Evolutionary conservation across 2,888 invertebrate genomes (phyloP).

Genomic region (Xiphydria camelus): DNA sequence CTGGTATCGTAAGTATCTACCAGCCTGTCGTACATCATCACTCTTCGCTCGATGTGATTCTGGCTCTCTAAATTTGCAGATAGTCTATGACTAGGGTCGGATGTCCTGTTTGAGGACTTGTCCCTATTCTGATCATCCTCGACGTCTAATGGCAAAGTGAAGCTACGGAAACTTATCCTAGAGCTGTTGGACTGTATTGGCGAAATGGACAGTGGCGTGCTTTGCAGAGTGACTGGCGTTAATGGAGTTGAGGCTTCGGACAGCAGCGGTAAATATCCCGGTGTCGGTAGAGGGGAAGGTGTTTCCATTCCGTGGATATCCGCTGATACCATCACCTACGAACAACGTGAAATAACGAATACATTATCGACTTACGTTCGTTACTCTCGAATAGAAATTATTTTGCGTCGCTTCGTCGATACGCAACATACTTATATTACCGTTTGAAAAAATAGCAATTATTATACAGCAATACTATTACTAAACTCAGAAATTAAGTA

Average conservation of each 20-base stretch:
- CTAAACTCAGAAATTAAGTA: too few species aligned
- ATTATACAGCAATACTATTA: too few species aligned
- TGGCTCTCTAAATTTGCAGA: slow-evolving; percentile 39
- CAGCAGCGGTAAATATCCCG: slow-evolving; percentile 51
- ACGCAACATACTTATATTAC: too few species aligned
- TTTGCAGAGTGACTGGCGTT: slow-evolving; percentile 48
- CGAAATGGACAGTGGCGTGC: slow-evolving; percentile 46
- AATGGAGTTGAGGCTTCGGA: slow-evolving; percentile 54
- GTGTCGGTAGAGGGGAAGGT: slow-evolving; percentile 52
- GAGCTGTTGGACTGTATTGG: slow-evolving; percentile 49
- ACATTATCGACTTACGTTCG: too few species aligned
- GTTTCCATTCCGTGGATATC: slow-evolving; percentile 56
- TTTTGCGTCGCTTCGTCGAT: too few species aligned
- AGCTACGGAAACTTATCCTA: slow-evolving; percentile 55
- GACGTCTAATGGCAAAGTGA: slow-evolving; percentile 49
- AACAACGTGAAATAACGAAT: slow-evolving; percentile 13
- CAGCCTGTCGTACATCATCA: slow-evolving; percentile 34
- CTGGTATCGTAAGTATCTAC: slow-evolving; percentile 26
- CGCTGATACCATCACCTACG: slow-evolving; percentile 56
- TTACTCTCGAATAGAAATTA: too few species aligned
- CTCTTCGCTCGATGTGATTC: slow-evolving; percentile 36
- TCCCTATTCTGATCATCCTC: slow-evolving; percentile 39
- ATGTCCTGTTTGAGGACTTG: slow-evolving; percentile 42
- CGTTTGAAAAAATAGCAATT: background rate
- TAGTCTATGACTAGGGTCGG: slow-evolving; percentile 49